Percentiles rank a stretch among this genome's conserved stretches.
These are phyloP conservation scores for Dromiciops gliroides DNA, from an alignment of 2,113 vertebrate species.

Conservation along the genomic window DNA sequence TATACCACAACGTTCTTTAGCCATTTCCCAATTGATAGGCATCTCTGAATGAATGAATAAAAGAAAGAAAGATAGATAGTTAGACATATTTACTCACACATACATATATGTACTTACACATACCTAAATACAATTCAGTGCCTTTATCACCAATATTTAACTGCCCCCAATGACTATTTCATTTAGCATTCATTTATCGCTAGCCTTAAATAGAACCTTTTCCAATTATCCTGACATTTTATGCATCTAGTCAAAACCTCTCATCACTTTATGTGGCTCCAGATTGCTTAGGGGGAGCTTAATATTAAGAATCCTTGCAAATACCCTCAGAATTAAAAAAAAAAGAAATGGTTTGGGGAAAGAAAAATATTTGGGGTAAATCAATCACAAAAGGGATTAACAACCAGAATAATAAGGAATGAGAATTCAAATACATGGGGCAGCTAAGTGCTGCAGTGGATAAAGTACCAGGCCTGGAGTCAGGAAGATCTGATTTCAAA, in stretches of 20 bases:
- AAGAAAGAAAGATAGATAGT: not conserved
- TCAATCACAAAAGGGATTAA: not conserved
- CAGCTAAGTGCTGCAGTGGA: not conserved
- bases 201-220: not conserved
- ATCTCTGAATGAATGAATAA: not conserved
- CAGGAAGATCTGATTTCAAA: not conserved
- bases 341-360: not conserved
- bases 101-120: no score
- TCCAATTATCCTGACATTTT: not conserved
- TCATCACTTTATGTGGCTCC: not conserved
- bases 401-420: not conserved
- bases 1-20: not conserved
- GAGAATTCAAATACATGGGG: not conserved
- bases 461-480: not conserved
- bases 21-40: not conserved
- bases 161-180: not conserved
- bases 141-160: not conserved
- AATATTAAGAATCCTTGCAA: not conserved
- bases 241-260: not conserved
- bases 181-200: not conserved
- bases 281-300: not conserved
- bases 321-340: not conserved
- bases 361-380: not conserved
- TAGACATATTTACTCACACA: no score
- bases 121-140: not conserved